A percentile compares a stretch with the other conserved stretches of the same genome.
Conservation (phyloP, 2,888 invertebrate species). For the Carcina quercana region DNA sequence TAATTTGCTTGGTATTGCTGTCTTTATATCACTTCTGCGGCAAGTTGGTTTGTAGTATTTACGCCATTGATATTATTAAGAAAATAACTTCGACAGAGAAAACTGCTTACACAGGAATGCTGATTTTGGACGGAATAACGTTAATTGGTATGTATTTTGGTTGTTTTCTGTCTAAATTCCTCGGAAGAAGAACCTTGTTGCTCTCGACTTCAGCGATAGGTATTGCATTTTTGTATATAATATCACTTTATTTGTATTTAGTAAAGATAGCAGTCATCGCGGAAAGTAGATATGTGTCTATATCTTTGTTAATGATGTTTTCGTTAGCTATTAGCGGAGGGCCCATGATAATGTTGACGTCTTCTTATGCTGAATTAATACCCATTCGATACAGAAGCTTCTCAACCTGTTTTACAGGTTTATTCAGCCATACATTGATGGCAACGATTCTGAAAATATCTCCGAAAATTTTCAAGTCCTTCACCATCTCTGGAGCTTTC, state of each 20-base stretch:
- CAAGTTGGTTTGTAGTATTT: constrained; percentile 16
- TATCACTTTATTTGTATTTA: constrained; percentile 11
- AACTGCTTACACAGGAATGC: constrained; percentile 18
- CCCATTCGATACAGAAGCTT: constrained; percentile 11
- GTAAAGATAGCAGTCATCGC: neutral
- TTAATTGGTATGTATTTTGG: constrained; percentile 15
- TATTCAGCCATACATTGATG: constrained; percentile 1
- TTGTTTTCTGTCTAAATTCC: constrained; percentile 10
- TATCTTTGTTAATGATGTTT: constrained; percentile 5
- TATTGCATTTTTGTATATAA: constrained; percentile 19
- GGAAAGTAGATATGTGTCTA: constrained; percentile 24
- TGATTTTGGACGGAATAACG: constrained; percentile 18
- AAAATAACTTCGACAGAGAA: constrained; percentile 15
- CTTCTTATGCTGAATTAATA: constrained; percentile 12
- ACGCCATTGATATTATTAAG: constrained; percentile 20
- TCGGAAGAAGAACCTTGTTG: constrained; percentile 12
- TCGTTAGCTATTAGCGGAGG: constrained; percentile 10
- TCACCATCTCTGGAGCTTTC: neutral
- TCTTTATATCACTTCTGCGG: constrained; percentile 13
- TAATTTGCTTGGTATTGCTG: neutral
- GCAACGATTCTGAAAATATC: constrained; percentile 11
- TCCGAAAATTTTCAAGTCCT: constrained; percentile 1
- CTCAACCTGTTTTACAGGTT: constrained; percentile 3
- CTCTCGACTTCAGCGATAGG: constrained; percentile 6
- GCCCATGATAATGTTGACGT: constrained; percentile 6